phyloP scores from a whole-genome alignment of 1,140 invertebrate genomes.

The Drosophila nannoptera region DNA sequence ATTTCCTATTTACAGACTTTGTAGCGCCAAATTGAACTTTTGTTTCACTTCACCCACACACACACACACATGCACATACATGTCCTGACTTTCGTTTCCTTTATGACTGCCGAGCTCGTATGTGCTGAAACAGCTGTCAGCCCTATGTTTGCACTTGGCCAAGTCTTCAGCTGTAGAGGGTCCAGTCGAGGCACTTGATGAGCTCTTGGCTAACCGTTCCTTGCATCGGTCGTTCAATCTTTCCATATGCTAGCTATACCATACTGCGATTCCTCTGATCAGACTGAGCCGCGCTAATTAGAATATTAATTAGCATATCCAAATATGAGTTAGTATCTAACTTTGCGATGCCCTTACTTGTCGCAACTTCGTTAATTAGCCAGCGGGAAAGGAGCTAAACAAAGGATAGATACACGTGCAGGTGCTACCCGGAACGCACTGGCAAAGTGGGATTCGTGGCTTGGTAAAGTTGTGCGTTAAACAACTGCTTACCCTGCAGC shows the following conservation, averaged over 20 bases:
- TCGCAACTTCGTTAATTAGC: background rate
- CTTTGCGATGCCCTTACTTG: background rate
- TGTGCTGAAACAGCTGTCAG: conserved; percentile 48
- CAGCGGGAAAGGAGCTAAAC: background rate
- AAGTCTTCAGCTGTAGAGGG: background rate
- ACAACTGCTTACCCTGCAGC: conserved; percentile 1
- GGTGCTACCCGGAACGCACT: background rate
- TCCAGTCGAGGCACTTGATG: conserved; percentile 21
- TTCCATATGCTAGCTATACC: conserved; percentile 1
- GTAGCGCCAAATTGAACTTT: conserved; percentile 75
- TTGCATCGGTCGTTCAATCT: too few relatives aligned
- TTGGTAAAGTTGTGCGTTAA: conserved; percentile 5
- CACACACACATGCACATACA: conserved; percentile 18
- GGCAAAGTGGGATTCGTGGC: background rate
- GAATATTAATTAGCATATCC: background rate
- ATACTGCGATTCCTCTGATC: too few relatives aligned
- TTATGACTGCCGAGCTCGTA: conserved; percentile 33
- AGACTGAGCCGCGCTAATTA: too few relatives aligned
- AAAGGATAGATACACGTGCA: background rate
- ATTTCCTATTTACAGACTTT: conserved; percentile 70
- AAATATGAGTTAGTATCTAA: background rate
- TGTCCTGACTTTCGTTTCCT: conserved; percentile 37
- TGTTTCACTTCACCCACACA: conserved; percentile 47
- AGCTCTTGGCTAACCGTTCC: background rate
- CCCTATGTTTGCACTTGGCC: conserved; percentile 27